Conservation (phyloP, 2,113 vertebrate genomes). For the Oncorhynchus mykiss region DNA sequence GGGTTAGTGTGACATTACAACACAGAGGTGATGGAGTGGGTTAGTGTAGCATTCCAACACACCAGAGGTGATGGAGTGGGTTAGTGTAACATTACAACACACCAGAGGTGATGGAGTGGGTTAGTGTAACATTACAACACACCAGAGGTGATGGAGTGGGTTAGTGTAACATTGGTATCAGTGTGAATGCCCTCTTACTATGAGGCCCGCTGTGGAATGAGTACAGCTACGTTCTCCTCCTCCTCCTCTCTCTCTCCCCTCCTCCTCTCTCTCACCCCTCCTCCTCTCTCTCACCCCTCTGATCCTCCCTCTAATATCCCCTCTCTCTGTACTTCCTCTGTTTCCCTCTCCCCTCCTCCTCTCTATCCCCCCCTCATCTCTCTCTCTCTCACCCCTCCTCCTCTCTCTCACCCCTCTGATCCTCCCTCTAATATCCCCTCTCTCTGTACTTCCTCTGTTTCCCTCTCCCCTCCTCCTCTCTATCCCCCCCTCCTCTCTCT, state of each 20-base stretch:
- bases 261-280: not conserved
- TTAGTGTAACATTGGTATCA: too few relatives aligned
- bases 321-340: too few relatives aligned
- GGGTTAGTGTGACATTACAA: too few relatives aligned
- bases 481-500: not conserved
- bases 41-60: too few relatives aligned
- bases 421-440: not conserved
- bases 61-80: too few relatives aligned
- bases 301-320: not conserved
- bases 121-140: too few relatives aligned
- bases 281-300: not conserved
- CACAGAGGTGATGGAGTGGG: too few relatives aligned
- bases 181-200: constrained; percentile 34
- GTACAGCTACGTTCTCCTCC: not conserved
- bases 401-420: not conserved
- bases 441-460: not conserved
- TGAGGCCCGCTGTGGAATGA: constrained; percentile 20
- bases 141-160: too few relatives aligned
- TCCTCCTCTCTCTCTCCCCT: too few relatives aligned
- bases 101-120: too few relatives aligned
- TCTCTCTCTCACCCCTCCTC: not conserved
- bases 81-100: too few relatives aligned
- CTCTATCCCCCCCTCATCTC: too few relatives aligned
- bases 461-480: not conserved
- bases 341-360: not conserved